phyloP scores from a whole-genome alignment of 92 coral and sea anemone species.

The Plumapathes pennacea region DNA sequence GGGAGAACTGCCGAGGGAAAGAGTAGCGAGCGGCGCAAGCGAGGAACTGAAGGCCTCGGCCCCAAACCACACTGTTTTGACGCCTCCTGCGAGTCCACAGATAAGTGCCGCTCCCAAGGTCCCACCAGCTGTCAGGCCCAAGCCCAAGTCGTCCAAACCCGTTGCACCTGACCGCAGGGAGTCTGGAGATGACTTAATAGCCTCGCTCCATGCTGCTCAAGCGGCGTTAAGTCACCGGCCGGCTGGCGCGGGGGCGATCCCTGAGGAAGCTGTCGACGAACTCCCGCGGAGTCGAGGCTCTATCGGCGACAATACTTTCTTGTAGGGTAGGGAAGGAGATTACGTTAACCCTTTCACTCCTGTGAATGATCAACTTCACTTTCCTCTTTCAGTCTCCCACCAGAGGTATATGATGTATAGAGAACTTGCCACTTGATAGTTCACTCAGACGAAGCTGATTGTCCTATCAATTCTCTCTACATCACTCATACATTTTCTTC shows the following conservation, averaged over 20 bases:
- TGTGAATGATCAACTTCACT: no score
- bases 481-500: no score
- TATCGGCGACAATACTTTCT: slow-evolving; percentile 64
- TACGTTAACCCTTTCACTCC: no score
- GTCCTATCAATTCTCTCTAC: no score
- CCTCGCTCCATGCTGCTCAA: slow-evolving; percentile 80
- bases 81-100: slow-evolving; percentile 60
- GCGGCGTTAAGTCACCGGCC: slow-evolving; percentile 71
- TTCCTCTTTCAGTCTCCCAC: no score
- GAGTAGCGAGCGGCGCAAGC: no score
- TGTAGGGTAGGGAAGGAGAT: no score
- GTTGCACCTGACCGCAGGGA: slow-evolving; percentile 62
- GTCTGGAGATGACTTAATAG: slow-evolving; percentile 62
- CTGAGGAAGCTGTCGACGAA: slow-evolving; percentile 15
- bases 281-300: slow-evolving; percentile 50
- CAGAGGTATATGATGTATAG: no score
- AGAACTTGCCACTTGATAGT: no score
- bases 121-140: slow-evolving; percentile 90
- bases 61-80: slow-evolving; percentile 15
- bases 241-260: slow-evolving; percentile 30
- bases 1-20: no score
- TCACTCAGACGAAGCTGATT: no score
- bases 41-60: no score
- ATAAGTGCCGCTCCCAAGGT: slow-evolving; percentile 42
- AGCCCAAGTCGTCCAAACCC: slow-evolving; percentile 57